Evolutionary conservation across 2,113 vertebrate species (phyloP).

Genomic region (sheep (Ovis aries)): DNA sequence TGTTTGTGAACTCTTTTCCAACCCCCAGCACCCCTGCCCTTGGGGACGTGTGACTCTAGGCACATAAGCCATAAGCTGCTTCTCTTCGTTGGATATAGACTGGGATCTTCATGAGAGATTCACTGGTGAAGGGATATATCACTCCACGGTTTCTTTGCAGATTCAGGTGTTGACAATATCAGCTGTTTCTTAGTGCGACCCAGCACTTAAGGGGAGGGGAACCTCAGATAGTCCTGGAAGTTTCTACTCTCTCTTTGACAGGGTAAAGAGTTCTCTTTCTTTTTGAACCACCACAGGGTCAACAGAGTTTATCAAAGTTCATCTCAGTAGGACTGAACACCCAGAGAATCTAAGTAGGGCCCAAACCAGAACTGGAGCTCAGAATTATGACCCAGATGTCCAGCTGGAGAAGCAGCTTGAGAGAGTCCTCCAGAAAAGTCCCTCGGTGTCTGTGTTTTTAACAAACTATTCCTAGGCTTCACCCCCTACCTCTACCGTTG

Average conservation of each 20-base stretch:
- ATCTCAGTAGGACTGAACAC: not conserved
- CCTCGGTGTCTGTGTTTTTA: not conserved
- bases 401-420: not conserved
- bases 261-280: not conserved
- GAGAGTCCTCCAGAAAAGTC: not conserved
- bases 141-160: not conserved
- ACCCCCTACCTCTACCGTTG: not conserved
- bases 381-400: not conserved
- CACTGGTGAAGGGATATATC: not conserved
- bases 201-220: not conserved
- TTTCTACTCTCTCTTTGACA: not conserved
- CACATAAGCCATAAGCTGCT: not conserved
- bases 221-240: not conserved
- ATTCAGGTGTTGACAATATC: not conserved
- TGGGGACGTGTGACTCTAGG: not conserved
- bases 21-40: not conserved
- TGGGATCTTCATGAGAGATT: not conserved
- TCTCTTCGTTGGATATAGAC: not conserved
- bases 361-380: not conserved
- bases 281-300: not conserved
- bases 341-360: not conserved
- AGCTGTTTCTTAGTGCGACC: not conserved
- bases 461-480: not conserved
- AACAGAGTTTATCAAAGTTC: not conserved
- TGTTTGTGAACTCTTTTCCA: not conserved